Percentiles rank a stretch among this genome's conserved stretches.
These are phyloP conservation scores for Holothuria glaberrima DNA, from an alignment of 35 echinoderm and acorn worm species.

Conservation along the genomic window DNA sequence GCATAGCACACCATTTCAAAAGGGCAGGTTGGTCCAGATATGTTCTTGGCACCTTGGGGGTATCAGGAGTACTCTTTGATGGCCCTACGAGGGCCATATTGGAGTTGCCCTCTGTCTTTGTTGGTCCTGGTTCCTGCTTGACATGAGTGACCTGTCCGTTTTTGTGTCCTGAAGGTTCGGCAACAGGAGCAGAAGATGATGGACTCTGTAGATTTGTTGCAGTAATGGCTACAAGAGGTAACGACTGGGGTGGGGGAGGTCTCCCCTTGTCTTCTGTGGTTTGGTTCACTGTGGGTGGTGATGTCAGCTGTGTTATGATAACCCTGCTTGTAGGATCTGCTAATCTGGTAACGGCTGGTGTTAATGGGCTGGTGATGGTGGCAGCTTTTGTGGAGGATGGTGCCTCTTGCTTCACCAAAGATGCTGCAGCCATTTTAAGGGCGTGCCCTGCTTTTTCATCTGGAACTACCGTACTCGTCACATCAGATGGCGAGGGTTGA, in stretches of 20 bases:
- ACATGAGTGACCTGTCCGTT: background rate
- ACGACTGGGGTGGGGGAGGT: background rate
- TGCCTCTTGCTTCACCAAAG: slow-evolving; percentile 14
- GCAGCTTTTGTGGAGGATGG: background rate
- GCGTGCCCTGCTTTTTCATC: background rate
- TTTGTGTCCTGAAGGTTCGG: background rate
- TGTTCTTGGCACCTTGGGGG: slow-evolving; percentile 9
- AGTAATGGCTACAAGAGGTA: background rate
- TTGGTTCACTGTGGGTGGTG: background rate
- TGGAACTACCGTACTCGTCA: too few relatives aligned
- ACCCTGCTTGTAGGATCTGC: slow-evolving; percentile 44
- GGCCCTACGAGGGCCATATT: slow-evolving; percentile 58
- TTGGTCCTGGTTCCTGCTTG: background rate
- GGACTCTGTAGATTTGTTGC: background rate
- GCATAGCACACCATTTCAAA: background rate
- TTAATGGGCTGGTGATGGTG: background rate
- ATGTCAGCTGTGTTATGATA: slow-evolving; percentile 26
- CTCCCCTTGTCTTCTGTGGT: background rate
- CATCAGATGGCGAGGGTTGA: too few relatives aligned
- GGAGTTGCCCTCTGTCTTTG: background rate
- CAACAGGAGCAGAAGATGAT: background rate
- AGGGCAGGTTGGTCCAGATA: slow-evolving; percentile 48
- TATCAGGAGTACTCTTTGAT: background rate
- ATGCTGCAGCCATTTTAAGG: background rate
- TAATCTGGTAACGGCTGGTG: slow-evolving; percentile 11